Evolutionary conservation across 2,113 vertebrate genomes (phyloP), one percentile per base, ranked within the genome.

Genomic region (Alaudala cheleensis): DNA sequence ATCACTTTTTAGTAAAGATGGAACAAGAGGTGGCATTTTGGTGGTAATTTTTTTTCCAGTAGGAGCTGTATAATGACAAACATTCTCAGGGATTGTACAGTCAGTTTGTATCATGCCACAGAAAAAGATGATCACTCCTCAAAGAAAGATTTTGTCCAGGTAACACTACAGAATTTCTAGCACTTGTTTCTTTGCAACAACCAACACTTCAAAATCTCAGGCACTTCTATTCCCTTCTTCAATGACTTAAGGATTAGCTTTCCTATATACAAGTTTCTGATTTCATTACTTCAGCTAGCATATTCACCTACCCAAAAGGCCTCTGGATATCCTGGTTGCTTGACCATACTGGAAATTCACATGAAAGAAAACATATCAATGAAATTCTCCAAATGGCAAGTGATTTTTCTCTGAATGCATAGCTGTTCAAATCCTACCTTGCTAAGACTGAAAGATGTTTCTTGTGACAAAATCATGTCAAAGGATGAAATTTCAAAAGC

Each of bases 401-500:
- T 34, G 72, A 73, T 83, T 87, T 87, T 25, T 53, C 66, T 82
- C 53, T 37, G 82, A 92, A 96, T 93, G 81, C 83, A 90, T 1
- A 86, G 80, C 64, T 77, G 64, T 81, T 94, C 64, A 93, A 93
- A 93, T 1, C 0, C 22, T 86, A 47, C 71, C 81, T 74, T 77
- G 56, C 67, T 74, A 95, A 94, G 82, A 86, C 82, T 93, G 69
- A 92, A 95, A 89, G 56, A 69, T 4, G 5, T 56, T 91, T 88
- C 83, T 74, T 92, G 64, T 2, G 44, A 96, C 37, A 94, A 92
- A 90, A 91, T 92, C 79, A 80, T 51, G 64, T 90, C 79, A 92
- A 95, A 95, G 66, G 62, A 90, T 70, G 51, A 85, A 66, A 91
- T 96, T 96, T 96, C 90, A 95, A 96, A 96, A 96, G 71, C 79